These are phyloP conservation scores for Pseudopodoces humilis DNA, from an alignment of 2,113 vertebrate genomes.

Conservation along the genomic window DNA sequence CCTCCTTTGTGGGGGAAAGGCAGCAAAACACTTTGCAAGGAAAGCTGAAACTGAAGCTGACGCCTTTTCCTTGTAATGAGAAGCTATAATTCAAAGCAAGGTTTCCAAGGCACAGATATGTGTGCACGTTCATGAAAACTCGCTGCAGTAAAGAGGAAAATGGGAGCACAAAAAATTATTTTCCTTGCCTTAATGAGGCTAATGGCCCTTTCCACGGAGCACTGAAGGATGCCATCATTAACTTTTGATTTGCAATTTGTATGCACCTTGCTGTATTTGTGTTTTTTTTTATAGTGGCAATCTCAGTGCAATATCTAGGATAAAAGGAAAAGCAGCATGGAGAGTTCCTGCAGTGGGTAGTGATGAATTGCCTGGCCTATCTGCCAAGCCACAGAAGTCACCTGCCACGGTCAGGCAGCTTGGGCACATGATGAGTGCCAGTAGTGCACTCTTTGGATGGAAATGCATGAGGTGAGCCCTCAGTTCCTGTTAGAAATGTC, in stretches of 20 bases:
- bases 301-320: background rate
- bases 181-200: background rate
- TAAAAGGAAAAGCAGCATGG: background rate
- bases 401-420: background rate
- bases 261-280: background rate
- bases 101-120: background rate
- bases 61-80: background rate
- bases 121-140: background rate
- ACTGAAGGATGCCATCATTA: background rate
- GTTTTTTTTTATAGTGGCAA: background rate
- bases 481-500: background rate
- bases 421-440: background rate
- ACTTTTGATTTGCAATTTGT: conserved; percentile 32
- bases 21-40: background rate
- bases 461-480: background rate
- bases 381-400: background rate
- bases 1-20: background rate
- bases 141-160: background rate
- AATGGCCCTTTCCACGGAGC: background rate
- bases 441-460: background rate
- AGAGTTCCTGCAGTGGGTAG: background rate
- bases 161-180: background rate
- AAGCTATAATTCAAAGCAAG: background rate
- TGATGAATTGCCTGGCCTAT: background rate
- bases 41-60: background rate